Evolutionary conservation across 1,140 invertebrate genomes (phyloP).

Genomic region (Apis dorsata): DNA sequence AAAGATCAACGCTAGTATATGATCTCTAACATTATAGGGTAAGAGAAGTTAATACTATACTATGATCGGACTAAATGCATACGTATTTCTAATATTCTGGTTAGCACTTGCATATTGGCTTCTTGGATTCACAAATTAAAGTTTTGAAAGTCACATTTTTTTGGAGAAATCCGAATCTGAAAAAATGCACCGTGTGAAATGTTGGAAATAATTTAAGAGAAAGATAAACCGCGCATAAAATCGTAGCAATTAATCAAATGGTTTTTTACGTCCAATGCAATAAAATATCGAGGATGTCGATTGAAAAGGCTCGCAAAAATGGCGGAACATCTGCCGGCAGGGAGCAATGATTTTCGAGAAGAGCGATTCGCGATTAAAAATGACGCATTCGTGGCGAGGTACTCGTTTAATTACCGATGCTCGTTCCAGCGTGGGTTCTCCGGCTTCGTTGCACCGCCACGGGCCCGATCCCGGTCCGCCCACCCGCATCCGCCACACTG

Average conservation of each 20-base stretch:
- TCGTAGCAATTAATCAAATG: slow-evolving; percentile 18
- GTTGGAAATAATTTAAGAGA: background rate
- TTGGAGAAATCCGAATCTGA: too few relatives aligned
- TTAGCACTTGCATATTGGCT: too few relatives aligned
- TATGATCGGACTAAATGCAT: too few relatives aligned
- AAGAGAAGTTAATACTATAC: too few relatives aligned
- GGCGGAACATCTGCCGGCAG: background rate
- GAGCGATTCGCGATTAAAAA: slow-evolving; percentile 5
- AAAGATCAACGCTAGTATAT: too few relatives aligned
- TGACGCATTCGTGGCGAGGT: slow-evolving; percentile 41
- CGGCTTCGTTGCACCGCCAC: slow-evolving; percentile 33
- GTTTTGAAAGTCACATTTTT: too few relatives aligned
- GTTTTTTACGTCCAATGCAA: background rate
- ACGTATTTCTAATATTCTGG: background rate
- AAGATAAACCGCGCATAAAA: too few relatives aligned
- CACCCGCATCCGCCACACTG: slow-evolving; percentile 71
- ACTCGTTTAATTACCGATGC: slow-evolving; percentile 69
- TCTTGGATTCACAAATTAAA: too few relatives aligned
- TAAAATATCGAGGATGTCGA: slow-evolving; percentile 13
- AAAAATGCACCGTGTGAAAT: too few relatives aligned
- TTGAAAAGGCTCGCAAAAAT: background rate
- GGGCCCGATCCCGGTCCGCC: slow-evolving; percentile 69
- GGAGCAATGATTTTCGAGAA: background rate
- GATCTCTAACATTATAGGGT: too few relatives aligned
- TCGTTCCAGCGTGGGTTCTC: slow-evolving; percentile 60